Base-by-base conservation (phyloP, 2,888 invertebrate genomes). In the Dasypolia templi region DNA sequence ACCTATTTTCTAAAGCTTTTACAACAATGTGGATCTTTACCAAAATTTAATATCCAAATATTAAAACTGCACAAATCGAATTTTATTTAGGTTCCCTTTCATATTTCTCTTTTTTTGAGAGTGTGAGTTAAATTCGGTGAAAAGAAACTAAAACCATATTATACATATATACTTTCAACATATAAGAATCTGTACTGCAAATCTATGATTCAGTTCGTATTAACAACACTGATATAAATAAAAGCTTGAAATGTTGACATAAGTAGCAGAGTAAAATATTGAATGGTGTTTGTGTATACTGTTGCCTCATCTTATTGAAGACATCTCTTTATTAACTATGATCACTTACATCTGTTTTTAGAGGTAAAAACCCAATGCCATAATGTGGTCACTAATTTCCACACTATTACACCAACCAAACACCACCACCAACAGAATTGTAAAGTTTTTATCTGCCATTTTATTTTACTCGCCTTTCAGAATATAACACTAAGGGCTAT, bases 1-100 rank as follows among this genome's bases (percentile, higher is more conserved):
- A 39, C 22, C 46, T 19, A 46, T 58, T 42, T 81, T 63, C 11
- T n/a, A 12, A 65, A 42, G 26, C 32, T 42, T n/a, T 3, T 19
- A 12, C 0, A 14, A 3, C 35, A 19, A 68, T 9, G 26, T 26
- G 22, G 9, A 14, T 65, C 3, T 2, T 44, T 39, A 39, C 17
- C 35, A n/a, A 14, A 0, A 35, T 58, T 58, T 6, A 22, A 22
- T 0, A 32, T 22, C 11, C 3, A 35, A 35, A 59, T 35, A 6
- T 7, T n/a, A 32, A 22, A 32, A 58, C 3, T 14, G 14, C 14
- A 14, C n/a, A 22, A 56, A 56, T 19, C 5, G 6, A 56, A 11
- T 56, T 56, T 11, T 5, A 56, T 32, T 56, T 11, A 56, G 14
- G 55, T 29, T 29, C 3, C 1, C 3, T 12, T 22, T n/a, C n/a